Base-by-base conservation (phyloP, 2,113 vertebrate species). In the Coptodon rendalli region DNA sequence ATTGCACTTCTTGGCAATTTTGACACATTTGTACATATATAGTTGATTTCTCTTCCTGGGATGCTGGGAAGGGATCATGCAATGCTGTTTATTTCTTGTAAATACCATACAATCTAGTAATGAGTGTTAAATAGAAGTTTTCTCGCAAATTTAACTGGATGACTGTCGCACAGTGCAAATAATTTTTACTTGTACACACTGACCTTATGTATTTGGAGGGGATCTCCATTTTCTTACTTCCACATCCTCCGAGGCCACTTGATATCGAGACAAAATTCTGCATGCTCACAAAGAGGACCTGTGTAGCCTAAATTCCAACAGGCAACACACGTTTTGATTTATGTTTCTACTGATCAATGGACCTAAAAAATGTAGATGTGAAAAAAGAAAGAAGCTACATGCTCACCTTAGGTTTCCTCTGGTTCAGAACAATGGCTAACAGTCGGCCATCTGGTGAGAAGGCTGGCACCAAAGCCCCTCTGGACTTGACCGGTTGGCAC, bases 231-330 rank as follows among this genome's bases (percentile, higher is more conserved):
- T 94, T 97, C 92, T 96, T 98, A 89, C 96, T 97, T 80, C 98
- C 97, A 95, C 98, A 99, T 54, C 98, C 98, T 91, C 97, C 97
- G 9, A 99, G 96, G 66, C 92, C 95, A 57, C 97, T 97, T 84
- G 94, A 96, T 89, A 97, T 52, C 3, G 97, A 97, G 82, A 97
- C 91, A 93, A 97, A 97, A 96, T 97, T 98, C 95, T 97, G 63
- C 0, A 95, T 97, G 95, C 97, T 99, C 93, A 99, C 94, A 93
- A 98, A 98, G 61, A 99, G 95, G 76, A 98, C 92, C 90, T 98
- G 98, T 84, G 98, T 98, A 82, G 97, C 97, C 99, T 99, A 90
- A 17, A 88, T 83, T 82, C 10, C 94, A 83, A 85, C 45, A 90
- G 3, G 86, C 5, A 6, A 82, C 27, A 86, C 1, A 54, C 4